Evolutionary conservation across 1,140 invertebrate genomes (phyloP).

Genomic region (Hyposmocoma kahamanoa): DNA sequence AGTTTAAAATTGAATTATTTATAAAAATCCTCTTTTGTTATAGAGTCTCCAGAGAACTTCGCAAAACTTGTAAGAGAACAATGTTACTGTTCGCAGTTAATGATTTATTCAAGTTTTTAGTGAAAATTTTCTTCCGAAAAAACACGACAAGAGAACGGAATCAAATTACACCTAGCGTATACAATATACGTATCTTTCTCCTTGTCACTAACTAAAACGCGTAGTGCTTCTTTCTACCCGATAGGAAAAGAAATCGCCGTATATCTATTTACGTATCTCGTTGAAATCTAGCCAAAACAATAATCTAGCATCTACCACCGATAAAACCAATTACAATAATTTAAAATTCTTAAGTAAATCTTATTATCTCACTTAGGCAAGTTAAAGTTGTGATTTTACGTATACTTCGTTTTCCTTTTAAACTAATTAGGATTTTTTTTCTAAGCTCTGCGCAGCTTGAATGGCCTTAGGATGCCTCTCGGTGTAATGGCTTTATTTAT

Average conservation of each 20-base stretch:
- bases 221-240: constrained; percentile 37
- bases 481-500: constrained; percentile 14
- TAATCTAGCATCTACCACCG: constrained; percentile 64
- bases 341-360: constrained; percentile 66
- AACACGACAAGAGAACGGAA: too few species aligned
- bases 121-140: not conserved
- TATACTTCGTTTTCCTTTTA: constrained; percentile 69
- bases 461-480: not conserved
- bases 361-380: constrained; percentile 71
- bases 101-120: too few species aligned
- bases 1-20: too few species aligned
- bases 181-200: constrained; percentile 67
- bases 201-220: constrained; percentile 62
- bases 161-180: constrained; percentile 69
- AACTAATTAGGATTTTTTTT: constrained; percentile 61
- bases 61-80: too few species aligned
- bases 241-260: constrained; percentile 47
- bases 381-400: constrained; percentile 69
- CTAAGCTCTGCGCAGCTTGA: constrained; percentile 61
- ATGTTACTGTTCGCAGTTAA: too few species aligned
- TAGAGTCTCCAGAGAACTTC: too few species aligned
- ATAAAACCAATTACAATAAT: constrained; percentile 66
- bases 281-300: constrained; percentile 58
- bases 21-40: too few species aligned
- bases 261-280: constrained; percentile 55